Base-by-base conservation (phyloP, 2,797 vertebrate genomes). In the Bradypus variegatus region DNA sequence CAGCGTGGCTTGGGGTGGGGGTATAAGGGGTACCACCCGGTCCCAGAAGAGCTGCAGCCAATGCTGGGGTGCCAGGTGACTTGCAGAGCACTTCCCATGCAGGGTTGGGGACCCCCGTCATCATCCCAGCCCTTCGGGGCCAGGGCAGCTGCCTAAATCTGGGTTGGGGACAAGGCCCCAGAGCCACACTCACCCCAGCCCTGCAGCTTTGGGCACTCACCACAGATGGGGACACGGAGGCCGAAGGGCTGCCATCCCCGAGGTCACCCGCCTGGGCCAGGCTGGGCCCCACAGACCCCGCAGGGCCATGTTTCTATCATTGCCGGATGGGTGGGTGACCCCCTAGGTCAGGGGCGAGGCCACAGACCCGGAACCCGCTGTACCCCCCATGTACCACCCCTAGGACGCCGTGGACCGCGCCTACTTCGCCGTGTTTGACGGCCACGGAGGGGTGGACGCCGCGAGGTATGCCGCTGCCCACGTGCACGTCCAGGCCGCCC, bases 341-440 rank as follows among this genome's bases (percentile, higher is more conserved):
- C 69, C 14, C 21, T 31, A 38, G 18, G 25, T 72, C 18, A 8
- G 38, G 33, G 48, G 23, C 55, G 2, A 85, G 91, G 84, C 50
- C 15, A 69, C 27, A 33, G 31, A 69, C 60, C 36, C 41, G 21
- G 94, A 93, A 89, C 83, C 6, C 0, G 50, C 50, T 50, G 50
- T 14, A 89, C 83, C 6, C 0, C 1, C 10, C 29, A 41, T 48
- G 3, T 38, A 1, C 18, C 72, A 67, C 33, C 82, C 15, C 27
- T 23, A 99, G 99, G 98, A 99, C 23, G 96, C 97, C 0, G 95
- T 97, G 25, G 97, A 98, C 38, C 97, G 98, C 0, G 97, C 98
- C 83, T 99, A 98, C 96, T 99, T 98, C 2, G 99, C 98, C 0
- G 98, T 99, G 78, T 99, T 99, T 55, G 99, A 99, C 0, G 99